Conservation (phyloP, 2,113 vertebrate species). For the Chlamydotis undulata region DNA sequence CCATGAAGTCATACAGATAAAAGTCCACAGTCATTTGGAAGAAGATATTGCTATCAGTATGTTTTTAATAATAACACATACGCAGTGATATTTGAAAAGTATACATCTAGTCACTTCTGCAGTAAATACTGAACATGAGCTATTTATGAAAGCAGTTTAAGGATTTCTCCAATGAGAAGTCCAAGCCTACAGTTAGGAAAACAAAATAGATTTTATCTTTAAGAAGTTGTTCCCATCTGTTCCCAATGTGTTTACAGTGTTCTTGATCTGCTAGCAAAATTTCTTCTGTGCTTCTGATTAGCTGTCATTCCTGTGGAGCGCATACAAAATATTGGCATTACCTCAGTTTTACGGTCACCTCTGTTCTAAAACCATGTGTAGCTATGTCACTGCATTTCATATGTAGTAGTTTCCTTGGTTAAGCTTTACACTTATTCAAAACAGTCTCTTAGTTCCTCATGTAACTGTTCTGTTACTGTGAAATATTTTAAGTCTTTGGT, state of each 20-base stretch:
- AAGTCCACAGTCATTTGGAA: neutral
- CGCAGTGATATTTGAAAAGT: neutral
- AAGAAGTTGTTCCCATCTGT: neutral
- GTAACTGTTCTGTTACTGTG: neutral
- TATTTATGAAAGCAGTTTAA: neutral
- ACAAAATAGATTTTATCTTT: neutral
- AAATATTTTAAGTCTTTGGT: neutral
- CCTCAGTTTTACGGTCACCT: neutral
- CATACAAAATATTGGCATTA: accelerated
- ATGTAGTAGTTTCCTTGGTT: neutral
- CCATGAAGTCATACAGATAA: neutral
- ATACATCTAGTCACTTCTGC: neutral
- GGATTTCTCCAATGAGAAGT: neutral
- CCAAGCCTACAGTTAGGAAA: neutral
- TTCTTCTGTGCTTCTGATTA: neutral
- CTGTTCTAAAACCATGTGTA: neutral
- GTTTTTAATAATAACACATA: neutral
- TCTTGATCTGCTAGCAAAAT: neutral
- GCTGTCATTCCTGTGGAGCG: neutral
- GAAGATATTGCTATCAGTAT: neutral
- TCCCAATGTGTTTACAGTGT: neutral
- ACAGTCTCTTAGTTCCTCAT: neutral
- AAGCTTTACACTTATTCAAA: neutral
- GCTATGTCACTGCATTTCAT: neutral
- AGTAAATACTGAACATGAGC: neutral